These are phyloP conservation scores for Phylloscopus collybita DNA, from an alignment of 2,797 vertebrate genomes.

Conservation along the genomic window DNA sequence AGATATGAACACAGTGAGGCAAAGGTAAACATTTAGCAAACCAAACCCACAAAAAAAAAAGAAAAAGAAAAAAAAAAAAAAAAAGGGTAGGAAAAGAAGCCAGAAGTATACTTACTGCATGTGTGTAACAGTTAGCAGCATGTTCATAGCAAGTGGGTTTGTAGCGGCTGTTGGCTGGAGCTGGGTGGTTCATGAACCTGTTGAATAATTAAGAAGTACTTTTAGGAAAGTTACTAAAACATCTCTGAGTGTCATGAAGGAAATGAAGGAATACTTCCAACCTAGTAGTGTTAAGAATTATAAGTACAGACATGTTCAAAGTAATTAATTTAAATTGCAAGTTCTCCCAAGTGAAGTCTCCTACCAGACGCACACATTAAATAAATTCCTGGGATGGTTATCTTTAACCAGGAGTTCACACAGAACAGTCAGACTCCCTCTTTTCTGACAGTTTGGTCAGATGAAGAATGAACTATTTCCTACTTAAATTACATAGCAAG, in stretches of 20 bases:
- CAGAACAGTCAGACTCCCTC: background rate
- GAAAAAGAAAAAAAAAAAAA: too few species aligned
- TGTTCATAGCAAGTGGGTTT: slow-evolving; percentile 97
- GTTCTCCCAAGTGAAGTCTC: background rate
- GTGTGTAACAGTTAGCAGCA: slow-evolving; percentile 98
- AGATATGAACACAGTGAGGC: background rate
- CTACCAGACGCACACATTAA: background rate
- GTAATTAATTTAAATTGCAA: background rate
- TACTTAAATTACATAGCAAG: background rate
- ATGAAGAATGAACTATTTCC: background rate
- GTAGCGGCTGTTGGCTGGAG: slow-evolving; percentile 94
- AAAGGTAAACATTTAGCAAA: background rate
- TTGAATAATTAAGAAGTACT: slow-evolving; percentile 28
- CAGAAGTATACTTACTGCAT: slow-evolving; percentile 85
- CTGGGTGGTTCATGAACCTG: slow-evolving; percentile 98
- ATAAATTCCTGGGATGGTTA: background rate
- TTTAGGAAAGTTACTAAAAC: slow-evolving; percentile 10
- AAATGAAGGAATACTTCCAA: background rate
- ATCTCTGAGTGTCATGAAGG: background rate
- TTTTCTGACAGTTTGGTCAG: background rate
- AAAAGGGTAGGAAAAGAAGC: background rate
- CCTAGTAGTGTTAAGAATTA: rapidly evolving
- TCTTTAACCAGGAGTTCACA: background rate
- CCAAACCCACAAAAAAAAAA: background rate
- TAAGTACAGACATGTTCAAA: background rate